Evolutionary conservation across 2,113 vertebrate species (phyloP), one percentile per base, ranked within the genome.

Genomic region (Hippoglossus stenolepis): DNA sequence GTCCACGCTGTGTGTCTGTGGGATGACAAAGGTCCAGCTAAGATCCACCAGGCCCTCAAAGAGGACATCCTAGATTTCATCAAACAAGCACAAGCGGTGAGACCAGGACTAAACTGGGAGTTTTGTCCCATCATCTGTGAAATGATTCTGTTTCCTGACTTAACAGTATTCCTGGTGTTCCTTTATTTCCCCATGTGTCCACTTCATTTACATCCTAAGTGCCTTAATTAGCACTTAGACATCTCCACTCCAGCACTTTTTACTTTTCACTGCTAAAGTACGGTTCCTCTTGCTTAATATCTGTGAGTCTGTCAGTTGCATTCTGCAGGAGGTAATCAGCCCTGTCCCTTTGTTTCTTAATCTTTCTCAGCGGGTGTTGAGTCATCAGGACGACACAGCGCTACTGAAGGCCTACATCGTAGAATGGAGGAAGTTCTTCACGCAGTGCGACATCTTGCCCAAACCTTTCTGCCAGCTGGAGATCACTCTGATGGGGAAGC

Each of bases 61-160:
- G 98, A 99, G 92, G 97, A 99, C 91, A 99, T 99, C 82, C 94
- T 99, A 92, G 98, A 99, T 84, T 99, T 99, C 93, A 99, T 99
- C 91, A 99, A 99, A 94, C 98, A 99, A 96, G 98, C 97, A 88
- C 98, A 99, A 92, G 98, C 97, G 75, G 97, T 99, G 95, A 96
- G 96, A 24, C 53, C 14, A 49, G 15, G 14, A 18, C 45, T 6
- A 49, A 17, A 6, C 45, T 18, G 45, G 0, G 45, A 18, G 1
- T 5, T 49, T 17, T 21, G 20, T n/a, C 51, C 18, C 20, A n/a
- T 7, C 51, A n/a, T 54, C 20, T 54, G 51, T n/a, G 18, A 20
- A 54, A 21, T 5, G 20, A n/a, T 54, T 54, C 17, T 6, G 18
- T 51, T 51, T 49, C 2, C 1, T 40, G 8, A 40, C 18, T 3